Evolutionary conservation across 2,888 invertebrate species (phyloP).

Genomic region (Oscheius sp.): DNA sequence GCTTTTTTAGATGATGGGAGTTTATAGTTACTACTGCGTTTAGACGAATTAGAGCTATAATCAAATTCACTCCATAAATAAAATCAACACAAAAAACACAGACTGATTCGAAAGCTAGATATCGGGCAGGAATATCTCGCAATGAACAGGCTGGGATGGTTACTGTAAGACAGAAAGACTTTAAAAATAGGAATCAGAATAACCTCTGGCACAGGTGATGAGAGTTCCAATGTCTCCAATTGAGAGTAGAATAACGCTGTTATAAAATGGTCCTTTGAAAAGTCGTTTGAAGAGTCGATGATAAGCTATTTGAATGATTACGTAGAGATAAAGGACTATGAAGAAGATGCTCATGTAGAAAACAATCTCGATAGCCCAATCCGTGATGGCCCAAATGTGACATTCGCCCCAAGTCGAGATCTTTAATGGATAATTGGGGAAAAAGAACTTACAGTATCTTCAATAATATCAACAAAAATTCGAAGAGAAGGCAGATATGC

Average conservation of each 20-base stretch:
- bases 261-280: not conserved
- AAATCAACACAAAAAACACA: slow-evolving; percentile 4
- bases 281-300: not conserved
- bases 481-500: not conserved
- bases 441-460: not conserved
- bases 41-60: not conserved
- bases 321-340: not conserved
- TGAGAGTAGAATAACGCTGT: slow-evolving; percentile 9
- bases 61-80: slow-evolving; percentile 5
- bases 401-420: not conserved
- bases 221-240: slow-evolving; percentile 11
- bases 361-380: not conserved
- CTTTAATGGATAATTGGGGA: not conserved
- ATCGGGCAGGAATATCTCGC: not conserved
- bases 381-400: not conserved
- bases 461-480: not conserved
- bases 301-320: not conserved
- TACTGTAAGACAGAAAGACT: not conserved
- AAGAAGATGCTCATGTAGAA: not conserved
- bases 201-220: not conserved
- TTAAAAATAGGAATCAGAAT: not conserved
- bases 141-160: not conserved
- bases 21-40: not conserved
- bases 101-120: not conserved
- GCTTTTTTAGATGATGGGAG: not conserved